phyloP scores from a whole-genome alignment of 2,888 invertebrate genomes.

The Stomorhina lunata region DNA sequence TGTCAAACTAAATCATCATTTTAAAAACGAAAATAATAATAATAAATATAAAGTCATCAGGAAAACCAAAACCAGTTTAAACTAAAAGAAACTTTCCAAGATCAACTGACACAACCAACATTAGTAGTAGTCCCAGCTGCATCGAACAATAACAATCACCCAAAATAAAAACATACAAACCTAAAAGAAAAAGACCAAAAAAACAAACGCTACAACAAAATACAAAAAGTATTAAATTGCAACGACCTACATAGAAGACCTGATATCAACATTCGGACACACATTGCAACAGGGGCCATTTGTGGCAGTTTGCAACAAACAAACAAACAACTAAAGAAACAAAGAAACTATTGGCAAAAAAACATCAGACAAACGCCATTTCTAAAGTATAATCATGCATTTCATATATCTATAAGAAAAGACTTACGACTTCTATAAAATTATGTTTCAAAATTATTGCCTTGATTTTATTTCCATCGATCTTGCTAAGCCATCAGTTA shows the following conservation, averaged over 20 bases:
- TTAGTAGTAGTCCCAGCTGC: conserved; percentile 65
- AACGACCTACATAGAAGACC: conserved; percentile 77
- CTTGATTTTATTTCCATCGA: no score
- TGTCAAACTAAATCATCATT: conserved; percentile 59
- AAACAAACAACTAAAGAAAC: background rate
- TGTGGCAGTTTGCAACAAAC: conserved; percentile 7
- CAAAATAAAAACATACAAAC: background rate
- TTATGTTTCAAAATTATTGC: no score
- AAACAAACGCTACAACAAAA: conserved; percentile 57
- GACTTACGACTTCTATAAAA: no score
- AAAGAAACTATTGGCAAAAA: conserved; percentile 39
- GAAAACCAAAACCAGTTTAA: conserved; percentile 50
- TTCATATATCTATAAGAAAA: no score
- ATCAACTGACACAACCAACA: conserved; percentile 60
- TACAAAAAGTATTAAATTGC: conserved; percentile 77
- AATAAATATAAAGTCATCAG: background rate
- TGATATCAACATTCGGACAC: conserved; percentile 21
- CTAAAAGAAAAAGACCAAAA: background rate
- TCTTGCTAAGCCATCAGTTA: background rate
- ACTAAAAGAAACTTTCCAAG: conserved; percentile 63
- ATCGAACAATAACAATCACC: conserved; percentile 34
- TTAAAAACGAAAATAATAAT: conserved; percentile 15
- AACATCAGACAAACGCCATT: conserved; percentile 53
- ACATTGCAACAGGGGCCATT: conserved; percentile 23
- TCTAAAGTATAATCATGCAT: no score